Evolutionary conservation across 2,888 invertebrate species (phyloP).

Genomic region (Bugulina stolonifera): DNA sequence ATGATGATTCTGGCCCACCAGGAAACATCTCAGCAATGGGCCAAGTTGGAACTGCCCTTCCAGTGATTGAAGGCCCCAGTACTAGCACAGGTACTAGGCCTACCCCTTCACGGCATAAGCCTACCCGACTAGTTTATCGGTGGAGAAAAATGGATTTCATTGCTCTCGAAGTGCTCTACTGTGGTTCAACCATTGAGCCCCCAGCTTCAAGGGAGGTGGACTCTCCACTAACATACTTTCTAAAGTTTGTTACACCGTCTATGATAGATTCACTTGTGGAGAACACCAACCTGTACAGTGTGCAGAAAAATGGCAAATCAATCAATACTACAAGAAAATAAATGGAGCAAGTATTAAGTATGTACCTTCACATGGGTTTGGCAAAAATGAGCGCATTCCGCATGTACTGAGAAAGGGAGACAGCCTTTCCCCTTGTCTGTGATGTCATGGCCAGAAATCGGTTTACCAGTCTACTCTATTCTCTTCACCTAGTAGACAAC

Average conservation of each 20-base stretch:
- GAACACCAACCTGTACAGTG: not conserved
- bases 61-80: no score
- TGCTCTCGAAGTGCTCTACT: not conserved
- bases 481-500: not conserved
- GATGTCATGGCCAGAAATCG: not conserved
- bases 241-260: not conserved
- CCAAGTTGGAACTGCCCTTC: no score
- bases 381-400: not conserved
- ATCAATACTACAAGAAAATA: not conserved
- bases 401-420: not conserved
- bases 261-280: not conserved
- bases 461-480: not conserved
- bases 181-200: not conserved
- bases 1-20: no score
- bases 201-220: not conserved
- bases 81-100: no score
- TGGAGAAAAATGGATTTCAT: constrained; percentile 14
- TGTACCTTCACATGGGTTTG: not conserved
- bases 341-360: not conserved
- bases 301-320: not conserved
- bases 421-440: not conserved
- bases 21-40: no score
- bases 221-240: not conserved
- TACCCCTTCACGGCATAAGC: no score
- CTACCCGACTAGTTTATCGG: no score